Conservation (phyloP, 2,888 invertebrate species). For the Athetis lepigone region DNA sequence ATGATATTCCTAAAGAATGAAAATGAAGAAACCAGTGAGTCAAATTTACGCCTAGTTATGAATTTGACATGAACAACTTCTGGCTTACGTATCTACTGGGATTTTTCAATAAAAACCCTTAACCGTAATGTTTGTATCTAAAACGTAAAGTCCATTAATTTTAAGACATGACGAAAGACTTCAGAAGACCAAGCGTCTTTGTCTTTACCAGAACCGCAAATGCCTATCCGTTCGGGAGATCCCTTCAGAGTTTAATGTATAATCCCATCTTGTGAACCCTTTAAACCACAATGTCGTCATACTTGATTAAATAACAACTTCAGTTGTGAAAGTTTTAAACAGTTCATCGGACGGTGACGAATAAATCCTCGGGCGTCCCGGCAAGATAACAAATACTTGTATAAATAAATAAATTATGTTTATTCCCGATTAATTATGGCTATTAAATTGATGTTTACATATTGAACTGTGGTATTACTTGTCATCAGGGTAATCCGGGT, state of each 20-base stretch:
- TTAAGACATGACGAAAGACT: background rate
- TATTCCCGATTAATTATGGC: conserved; percentile 36
- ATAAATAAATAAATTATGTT: conserved; percentile 21
- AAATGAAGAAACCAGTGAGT: too few relatives aligned
- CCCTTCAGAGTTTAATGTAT: conserved; percentile 10
- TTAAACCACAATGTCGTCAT: conserved; percentile 17
- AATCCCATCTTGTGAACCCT: background rate
- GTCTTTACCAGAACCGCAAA: background rate
- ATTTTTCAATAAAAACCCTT: background rate
- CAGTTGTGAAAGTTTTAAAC: conserved; percentile 13
- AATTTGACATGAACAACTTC: too few relatives aligned
- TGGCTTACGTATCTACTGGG: too few relatives aligned
- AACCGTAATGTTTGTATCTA: background rate
- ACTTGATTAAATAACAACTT: conserved; percentile 10
- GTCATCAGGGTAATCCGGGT: conserved; percentile 1
- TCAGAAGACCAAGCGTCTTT: background rate
- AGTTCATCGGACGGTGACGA: conserved; percentile 24
- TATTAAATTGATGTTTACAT: conserved; percentile 5
- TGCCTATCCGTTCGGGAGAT: conserved; percentile 1
- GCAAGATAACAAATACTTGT: conserved; percentile 4
- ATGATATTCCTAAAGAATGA: conserved; percentile 1
- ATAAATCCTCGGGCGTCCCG: conserved; percentile 23
- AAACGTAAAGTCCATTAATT: background rate
- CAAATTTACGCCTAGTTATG: too few relatives aligned
- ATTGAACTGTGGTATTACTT: conserved; percentile 4